Evolutionary conservation across 1,140 invertebrate genomes (phyloP), one percentile per base, ranked within the genome.

Genomic region (Drosophila nigrodunni): DNA sequence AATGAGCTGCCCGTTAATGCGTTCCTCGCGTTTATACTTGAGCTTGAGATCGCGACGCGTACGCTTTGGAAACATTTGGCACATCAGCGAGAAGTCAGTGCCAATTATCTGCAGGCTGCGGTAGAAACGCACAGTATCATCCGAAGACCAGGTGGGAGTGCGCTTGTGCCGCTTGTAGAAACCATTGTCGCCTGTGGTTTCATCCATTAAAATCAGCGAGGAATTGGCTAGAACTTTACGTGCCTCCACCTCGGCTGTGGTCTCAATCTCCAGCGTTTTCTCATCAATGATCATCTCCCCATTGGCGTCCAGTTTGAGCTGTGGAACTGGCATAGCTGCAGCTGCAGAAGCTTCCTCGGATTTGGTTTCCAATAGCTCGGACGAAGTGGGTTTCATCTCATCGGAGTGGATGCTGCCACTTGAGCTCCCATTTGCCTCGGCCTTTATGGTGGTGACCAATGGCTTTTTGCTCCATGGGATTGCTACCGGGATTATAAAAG

Each of bases 11-110:
- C 78, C 73, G 81, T 94, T 93, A 46, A 62, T 87, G 47, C 88
- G 91, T 73, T 94, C 94, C 74, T 94, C 94, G 47, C 93, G 93
- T 57, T 94, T 94, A 68, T 94, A 94, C 76, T 92, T 92, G 9
- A 96, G 93, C 92, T 98, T 98, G 0, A 98, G 92, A 87, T 98
- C 97, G 46, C 95, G 92, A 4, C 97, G 93, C 1, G 94, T 95
- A 61, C 97, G 94, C 52, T 95, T 94, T 0, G 96, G 96, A 92
- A 98, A 98, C n/a, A 98, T 93, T 55, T 94, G 94, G 60, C 95
- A 93, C 97, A 98, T 98, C 11, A 98, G 90, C 0, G 96, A 95
- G 92, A 98, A 98, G 93, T 98, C 97, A 0, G 97, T 97, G 0
- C 98, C 97, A 59, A 98, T 94, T 9, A 95, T 95, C 79, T 96